A percentile compares a stretch with the other conserved stretches of the same genome.
phyloP scores from a whole-genome alignment of 2,888 invertebrate genomes.

The Geophilus truncorum region DNA sequence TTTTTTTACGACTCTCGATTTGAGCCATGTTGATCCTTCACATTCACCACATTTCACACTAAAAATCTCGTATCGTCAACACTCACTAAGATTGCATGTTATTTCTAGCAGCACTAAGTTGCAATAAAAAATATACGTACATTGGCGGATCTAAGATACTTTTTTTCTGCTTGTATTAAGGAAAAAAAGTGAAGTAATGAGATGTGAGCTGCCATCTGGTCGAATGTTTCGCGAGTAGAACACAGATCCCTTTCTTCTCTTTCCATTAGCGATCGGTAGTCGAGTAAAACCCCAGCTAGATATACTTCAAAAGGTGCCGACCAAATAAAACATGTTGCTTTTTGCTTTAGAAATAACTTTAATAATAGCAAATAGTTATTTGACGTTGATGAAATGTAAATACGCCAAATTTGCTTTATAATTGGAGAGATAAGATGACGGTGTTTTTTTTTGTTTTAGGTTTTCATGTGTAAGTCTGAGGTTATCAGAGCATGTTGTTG shows the following conservation, averaged over 20 bases:
- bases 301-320: not conserved
- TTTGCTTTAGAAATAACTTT: not conserved
- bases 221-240: not conserved
- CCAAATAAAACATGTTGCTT: not conserved
- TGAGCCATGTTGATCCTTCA: constrained; percentile 4
- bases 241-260: not conserved
- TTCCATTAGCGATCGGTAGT: not conserved
- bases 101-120: not conserved
- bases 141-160: no score
- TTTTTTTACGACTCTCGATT: not conserved
- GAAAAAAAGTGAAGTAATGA: not conserved
- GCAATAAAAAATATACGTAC: not conserved
- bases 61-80: not conserved
- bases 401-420: no score
- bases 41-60: not conserved
- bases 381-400: not conserved
- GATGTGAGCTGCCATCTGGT: constrained; percentile 7
- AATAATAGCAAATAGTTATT: not conserved
- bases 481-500: no score
- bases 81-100: not conserved
- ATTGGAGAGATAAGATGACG: no score
- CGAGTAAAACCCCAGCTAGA: not conserved
- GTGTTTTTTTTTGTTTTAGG: no score
- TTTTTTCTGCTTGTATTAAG: not conserved
- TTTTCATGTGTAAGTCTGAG: no score